Percentiles rank a stretch among this genome's conserved stretches.
These are phyloP conservation scores for Drosophila setifemur DNA, from an alignment of 1,140 invertebrate species.

Conservation along the genomic window DNA sequence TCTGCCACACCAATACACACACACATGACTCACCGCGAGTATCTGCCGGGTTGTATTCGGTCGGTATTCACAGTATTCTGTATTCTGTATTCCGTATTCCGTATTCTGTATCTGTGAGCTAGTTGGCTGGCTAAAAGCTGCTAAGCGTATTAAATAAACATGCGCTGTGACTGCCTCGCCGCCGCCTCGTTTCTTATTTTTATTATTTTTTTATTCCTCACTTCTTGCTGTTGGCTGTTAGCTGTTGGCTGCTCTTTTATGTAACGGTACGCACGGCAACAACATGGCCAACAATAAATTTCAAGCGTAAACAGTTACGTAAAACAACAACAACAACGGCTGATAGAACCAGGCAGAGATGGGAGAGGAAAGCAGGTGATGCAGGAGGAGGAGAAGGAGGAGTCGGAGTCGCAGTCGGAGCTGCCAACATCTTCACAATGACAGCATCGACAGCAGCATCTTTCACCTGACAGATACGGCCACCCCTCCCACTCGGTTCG, in stretches of 20 bases:
- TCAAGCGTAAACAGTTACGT: constrained; percentile 76
- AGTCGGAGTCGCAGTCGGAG: too few species aligned
- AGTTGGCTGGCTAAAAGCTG: constrained; percentile 67
- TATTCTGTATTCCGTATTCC: background rate
- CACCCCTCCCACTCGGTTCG: background rate
- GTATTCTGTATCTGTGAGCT: background rate
- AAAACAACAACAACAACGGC: constrained; percentile 48
- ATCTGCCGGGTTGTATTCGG: background rate
- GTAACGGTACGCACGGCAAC: constrained; percentile 64
- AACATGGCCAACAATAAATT: constrained; percentile 71
- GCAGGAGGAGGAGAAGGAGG: background rate
- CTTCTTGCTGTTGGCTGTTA: too few species aligned
- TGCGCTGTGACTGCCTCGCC: constrained; percentile 23
- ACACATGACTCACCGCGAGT: background rate
- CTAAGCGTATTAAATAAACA: constrained; percentile 79
- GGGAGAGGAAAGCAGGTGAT: background rate
- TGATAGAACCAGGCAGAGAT: constrained; percentile 1
- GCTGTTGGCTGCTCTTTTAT: constrained; percentile 64
- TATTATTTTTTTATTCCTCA: too few species aligned
- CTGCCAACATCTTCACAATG: constrained; percentile 22
- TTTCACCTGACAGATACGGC: constrained; percentile 47
- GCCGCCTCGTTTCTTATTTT: too few species aligned
- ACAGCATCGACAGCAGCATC: constrained; percentile 45
- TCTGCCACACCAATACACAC: constrained; percentile 3
- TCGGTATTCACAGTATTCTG: too few species aligned